Conservation (phyloP, 2,888 invertebrate species). For the Monoplex corrugatus region DNA sequence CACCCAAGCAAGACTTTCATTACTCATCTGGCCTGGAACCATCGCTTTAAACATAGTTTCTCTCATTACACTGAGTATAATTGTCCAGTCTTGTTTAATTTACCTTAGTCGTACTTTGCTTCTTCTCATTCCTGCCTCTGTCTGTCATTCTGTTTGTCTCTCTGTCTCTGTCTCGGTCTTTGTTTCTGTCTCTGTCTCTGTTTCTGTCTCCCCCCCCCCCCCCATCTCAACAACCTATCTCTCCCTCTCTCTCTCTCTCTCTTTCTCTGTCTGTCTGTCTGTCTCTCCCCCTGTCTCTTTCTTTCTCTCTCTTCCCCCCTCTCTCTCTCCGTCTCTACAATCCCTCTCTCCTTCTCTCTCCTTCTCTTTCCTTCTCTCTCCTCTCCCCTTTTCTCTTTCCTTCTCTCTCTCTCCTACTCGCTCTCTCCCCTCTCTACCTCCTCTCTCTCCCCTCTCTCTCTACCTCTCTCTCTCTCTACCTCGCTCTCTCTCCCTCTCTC, state of each 20-base stretch:
- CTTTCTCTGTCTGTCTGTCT: not conserved
- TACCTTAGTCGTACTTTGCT: not conserved
- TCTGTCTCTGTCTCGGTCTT: not conserved
- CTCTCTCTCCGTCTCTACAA: not conserved
- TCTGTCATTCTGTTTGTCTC: not conserved
- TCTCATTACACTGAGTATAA: too few species aligned
- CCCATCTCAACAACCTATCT: not conserved
- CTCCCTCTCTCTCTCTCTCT: not conserved
- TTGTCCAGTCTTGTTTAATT: not conserved
- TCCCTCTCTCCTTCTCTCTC: too few species aligned
- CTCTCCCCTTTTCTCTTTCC: not conserved
- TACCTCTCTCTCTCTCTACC: constrained; percentile 37
- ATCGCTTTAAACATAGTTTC: too few species aligned
- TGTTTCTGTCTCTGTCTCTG: not conserved
- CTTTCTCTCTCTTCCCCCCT: not conserved
- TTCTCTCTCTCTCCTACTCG: not conserved
- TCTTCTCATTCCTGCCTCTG: not conserved
- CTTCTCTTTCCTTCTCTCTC: too few species aligned
- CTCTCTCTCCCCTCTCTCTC: constrained; percentile 32
- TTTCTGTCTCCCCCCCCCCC: too few species aligned
- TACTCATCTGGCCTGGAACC: too few species aligned
- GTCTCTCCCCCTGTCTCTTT: not conserved
- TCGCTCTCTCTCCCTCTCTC: constrained; percentile 38
- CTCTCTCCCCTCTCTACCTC: not conserved
- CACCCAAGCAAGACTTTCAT: too few species aligned